Conservation (phyloP, 2,113 vertebrate species). For the Xiphias gladius region DNA sequence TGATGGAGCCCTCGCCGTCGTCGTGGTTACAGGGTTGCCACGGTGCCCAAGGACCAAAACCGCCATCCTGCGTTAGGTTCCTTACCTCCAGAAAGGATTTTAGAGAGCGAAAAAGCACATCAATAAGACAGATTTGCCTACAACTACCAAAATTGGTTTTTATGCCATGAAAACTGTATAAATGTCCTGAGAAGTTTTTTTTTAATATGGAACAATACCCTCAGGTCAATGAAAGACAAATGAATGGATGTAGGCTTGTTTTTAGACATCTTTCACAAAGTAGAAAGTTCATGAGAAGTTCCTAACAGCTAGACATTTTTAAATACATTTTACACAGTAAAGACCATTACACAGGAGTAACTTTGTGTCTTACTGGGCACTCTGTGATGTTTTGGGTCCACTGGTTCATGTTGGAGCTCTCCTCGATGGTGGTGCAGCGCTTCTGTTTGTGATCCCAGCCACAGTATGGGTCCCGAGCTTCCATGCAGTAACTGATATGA, state of each 20-base stretch:
- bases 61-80: slow-evolving; percentile 93
- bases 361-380: slow-evolving; percentile 89
- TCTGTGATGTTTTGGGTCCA: slow-evolving; percentile 93
- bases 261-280: not conserved
- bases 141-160: no score
- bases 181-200: no score
- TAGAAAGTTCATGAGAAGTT: not conserved
- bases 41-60: slow-evolving; percentile 88
- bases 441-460: slow-evolving; percentile 94
- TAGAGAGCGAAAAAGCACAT: not conserved
- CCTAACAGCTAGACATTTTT: not conserved
- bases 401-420: slow-evolving; percentile 93
- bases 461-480: slow-evolving; percentile 95
- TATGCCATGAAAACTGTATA: no score
- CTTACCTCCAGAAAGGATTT: slow-evolving; percentile 80
- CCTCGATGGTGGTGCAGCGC: slow-evolving; percentile 92
- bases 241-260: not conserved
- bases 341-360: not conserved
- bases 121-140: not conserved
- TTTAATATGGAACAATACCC: not conserved
- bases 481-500: slow-evolving; percentile 88
- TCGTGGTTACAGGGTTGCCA: slow-evolving; percentile 91
- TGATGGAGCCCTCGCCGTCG: slow-evolving; percentile 86
- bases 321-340: not conserved
- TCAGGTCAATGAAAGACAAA: not conserved